Evolutionary conservation across 2,888 invertebrate genomes (phyloP).

Genomic region (Mesochorus sp.): DNA sequence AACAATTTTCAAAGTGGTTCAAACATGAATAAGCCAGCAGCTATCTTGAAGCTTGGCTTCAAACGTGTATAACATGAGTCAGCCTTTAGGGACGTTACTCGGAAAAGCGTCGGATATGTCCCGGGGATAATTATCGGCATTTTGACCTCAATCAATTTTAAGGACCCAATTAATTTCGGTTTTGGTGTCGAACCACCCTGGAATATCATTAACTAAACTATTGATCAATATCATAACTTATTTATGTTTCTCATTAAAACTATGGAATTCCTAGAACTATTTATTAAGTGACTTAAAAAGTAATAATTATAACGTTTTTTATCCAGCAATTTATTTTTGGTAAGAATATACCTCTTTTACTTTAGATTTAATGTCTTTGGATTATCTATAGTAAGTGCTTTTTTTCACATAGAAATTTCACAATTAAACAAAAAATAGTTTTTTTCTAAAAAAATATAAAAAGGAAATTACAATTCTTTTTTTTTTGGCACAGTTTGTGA

Average conservation of each 20-base stretch:
- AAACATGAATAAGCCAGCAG: slow-evolving; percentile 22
- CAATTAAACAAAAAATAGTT: too few relatives aligned
- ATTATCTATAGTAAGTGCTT: too few relatives aligned
- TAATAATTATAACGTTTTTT: too few relatives aligned
- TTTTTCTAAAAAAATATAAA: too few relatives aligned
- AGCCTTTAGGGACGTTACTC: slow-evolving; percentile 41
- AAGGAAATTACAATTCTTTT: too few relatives aligned
- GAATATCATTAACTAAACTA: background rate
- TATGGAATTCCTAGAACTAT: background rate
- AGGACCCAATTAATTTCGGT: slow-evolving; percentile 38
- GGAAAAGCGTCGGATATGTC: too few relatives aligned
- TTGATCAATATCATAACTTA: background rate
- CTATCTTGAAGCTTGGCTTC: background rate
- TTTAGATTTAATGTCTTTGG: too few relatives aligned
- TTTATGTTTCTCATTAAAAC: background rate
- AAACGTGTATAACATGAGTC: background rate
- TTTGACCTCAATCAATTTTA: slow-evolving; percentile 40
- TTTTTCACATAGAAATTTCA: too few relatives aligned
- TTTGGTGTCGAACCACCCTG: background rate
- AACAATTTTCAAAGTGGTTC: slow-evolving; percentile 50
- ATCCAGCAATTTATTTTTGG: too few relatives aligned
- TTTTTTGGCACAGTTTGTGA: too few relatives aligned
- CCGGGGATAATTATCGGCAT: slow-evolving; percentile 41
- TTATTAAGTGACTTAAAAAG: background rate
- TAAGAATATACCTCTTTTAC: too few relatives aligned